Evolutionary conservation across 2,888 invertebrate species (phyloP).

Genomic region (Nemoura dubitans): DNA sequence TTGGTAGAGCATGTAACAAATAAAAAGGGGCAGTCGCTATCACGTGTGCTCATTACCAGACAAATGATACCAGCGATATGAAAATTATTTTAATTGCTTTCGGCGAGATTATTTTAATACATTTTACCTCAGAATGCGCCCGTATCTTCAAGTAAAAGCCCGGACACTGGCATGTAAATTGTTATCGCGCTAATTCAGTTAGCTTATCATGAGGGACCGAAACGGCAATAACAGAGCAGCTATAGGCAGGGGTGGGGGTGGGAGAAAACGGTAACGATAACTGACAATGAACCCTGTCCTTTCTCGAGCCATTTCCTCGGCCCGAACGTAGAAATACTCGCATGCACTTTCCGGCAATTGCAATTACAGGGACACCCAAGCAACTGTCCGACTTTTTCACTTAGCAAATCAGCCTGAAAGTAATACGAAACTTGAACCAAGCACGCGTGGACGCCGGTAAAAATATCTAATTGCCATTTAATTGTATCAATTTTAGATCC

Average conservation of each 20-base stretch:
- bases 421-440: neutral
- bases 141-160: neutral
- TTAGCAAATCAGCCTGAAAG: neutral
- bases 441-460: neutral
- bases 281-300: neutral
- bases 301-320: neutral
- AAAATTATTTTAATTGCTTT: constrained; percentile 9
- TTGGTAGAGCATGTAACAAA: neutral
- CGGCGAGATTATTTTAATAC: constrained; percentile 18
- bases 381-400: neutral
- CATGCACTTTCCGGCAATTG: too few species aligned
- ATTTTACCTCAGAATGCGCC: constrained; percentile 8
- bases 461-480: constrained; percentile 12
- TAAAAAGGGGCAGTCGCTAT: neutral
- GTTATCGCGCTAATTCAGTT: constrained; percentile 17
- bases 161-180: neutral
- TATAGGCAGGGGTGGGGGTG: neutral
- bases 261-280: neutral
- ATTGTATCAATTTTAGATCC: neutral
- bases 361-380: too few species aligned
- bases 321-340: too few species aligned
- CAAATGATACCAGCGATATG: constrained; percentile 20
- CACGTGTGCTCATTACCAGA: neutral
- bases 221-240: neutral
- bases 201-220: neutral